Conservation (phyloP, 1,140 invertebrate genomes). For the Neotoxoptera formosana region DNA sequence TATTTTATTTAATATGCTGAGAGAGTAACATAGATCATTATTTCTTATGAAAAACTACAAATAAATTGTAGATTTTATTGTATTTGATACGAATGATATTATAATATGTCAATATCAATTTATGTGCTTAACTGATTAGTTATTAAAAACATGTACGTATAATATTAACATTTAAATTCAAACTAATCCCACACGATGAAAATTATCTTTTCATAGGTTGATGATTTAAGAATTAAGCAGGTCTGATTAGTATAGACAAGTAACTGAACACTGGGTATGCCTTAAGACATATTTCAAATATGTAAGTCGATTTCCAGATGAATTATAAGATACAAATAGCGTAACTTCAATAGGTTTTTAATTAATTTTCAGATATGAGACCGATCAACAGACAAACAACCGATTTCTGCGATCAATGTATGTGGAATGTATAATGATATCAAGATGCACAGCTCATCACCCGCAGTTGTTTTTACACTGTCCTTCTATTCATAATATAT, state of each 20-base stretch:
- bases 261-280: background rate
- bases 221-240: background rate
- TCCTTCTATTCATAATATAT: slow-evolving; percentile 22
- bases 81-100: too few species aligned
- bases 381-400: background rate
- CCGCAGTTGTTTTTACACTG: background rate
- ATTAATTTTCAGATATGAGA: slow-evolving; percentile 19
- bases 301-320: background rate
- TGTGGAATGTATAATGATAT: slow-evolving; percentile 32
- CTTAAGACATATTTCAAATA: slow-evolving; percentile 25
- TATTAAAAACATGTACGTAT: background rate
- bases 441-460: background rate
- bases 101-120: background rate
- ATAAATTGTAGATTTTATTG: background rate
- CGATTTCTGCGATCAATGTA: slow-evolving; percentile 10
- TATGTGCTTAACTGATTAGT: background rate
- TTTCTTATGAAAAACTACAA: background rate
- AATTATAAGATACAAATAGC: slow-evolving; percentile 9
- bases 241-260: slow-evolving; percentile 8
- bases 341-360: slow-evolving; percentile 34
- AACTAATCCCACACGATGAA: background rate
- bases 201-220: background rate
- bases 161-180: background rate
- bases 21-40: background rate
- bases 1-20: background rate